These are phyloP conservation scores for Podocnemis expansa DNA, from an alignment of 2,113 vertebrate genomes.

Conservation along the genomic window DNA sequence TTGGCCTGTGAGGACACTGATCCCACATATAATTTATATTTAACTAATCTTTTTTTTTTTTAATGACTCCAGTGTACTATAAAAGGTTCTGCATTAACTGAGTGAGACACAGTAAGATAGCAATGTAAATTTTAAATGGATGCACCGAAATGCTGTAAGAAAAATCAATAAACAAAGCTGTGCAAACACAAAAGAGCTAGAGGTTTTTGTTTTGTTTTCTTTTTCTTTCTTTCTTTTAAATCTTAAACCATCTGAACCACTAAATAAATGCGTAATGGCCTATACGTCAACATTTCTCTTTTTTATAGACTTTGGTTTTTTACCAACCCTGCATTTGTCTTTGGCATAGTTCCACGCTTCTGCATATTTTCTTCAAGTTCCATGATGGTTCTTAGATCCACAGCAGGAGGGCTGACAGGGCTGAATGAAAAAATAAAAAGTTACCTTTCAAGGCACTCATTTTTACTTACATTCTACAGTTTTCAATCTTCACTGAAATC, in stretches of 20 bases:
- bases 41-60: not conserved
- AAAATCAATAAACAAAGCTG: constrained; percentile 29
- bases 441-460: constrained; percentile 57
- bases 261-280: constrained; percentile 36
- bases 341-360: constrained; percentile 84
- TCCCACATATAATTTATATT: not conserved
- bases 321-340: constrained; percentile 83
- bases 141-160: not conserved
- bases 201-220: too few relatives aligned
- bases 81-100: not conserved
- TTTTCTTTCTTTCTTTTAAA: constrained; percentile 38
- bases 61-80: not conserved
- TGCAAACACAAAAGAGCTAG: not conserved
- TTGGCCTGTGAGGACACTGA: not conserved
- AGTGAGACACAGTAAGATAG: not conserved
- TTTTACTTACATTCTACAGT: constrained; percentile 58
- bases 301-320: constrained; percentile 63
- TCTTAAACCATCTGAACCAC: constrained; percentile 15
- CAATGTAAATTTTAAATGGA: not conserved
- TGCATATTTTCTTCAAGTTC: constrained; percentile 92
- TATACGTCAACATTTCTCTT: constrained; percentile 6
- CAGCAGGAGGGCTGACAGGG: constrained; percentile 83
- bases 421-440: constrained; percentile 74
- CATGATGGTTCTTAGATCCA: constrained; percentile 96
- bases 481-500: constrained; percentile 50